Evolutionary conservation across 2,797 vertebrate genomes (phyloP).

Genomic region (Galaxias olidus): DNA sequence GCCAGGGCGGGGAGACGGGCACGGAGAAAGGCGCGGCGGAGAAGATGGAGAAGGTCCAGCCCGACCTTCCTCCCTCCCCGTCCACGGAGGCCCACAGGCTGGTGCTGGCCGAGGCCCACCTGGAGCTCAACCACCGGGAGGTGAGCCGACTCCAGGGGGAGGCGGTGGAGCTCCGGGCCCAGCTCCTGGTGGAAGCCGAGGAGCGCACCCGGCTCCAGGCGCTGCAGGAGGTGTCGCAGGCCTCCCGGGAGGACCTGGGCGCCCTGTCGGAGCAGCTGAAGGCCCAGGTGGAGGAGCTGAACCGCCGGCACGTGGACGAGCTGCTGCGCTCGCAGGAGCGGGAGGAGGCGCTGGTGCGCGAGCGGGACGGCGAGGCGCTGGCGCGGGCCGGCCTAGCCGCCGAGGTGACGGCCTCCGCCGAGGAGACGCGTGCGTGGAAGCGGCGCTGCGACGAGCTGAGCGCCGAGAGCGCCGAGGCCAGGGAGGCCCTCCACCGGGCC

Average conservation of each 20-base stretch:
- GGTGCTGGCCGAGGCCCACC: constrained; percentile 78
- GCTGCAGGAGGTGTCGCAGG: constrained; percentile 74
- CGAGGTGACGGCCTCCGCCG: constrained; percentile 65
- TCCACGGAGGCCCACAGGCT: constrained; percentile 59
- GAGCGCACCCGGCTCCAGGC: constrained; percentile 78
- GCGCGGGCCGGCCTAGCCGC: constrained; percentile 68
- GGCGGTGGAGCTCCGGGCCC: constrained; percentile 76
- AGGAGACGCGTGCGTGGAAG: constrained; percentile 76
- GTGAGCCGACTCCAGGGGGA: constrained; percentile 75
- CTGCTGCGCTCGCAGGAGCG: constrained; percentile 77
- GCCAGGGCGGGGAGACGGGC: constrained; percentile 58
- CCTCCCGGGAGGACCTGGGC: constrained; percentile 77
- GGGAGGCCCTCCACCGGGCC: constrained; percentile 83
- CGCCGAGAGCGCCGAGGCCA: constrained; percentile 79
- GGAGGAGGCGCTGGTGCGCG: constrained; percentile 70
- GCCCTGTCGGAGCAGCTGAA: constrained; percentile 76
- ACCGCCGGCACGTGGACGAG: constrained; percentile 82
- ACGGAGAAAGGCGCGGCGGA: constrained; percentile 72
- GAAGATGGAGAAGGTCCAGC: constrained; percentile 64
- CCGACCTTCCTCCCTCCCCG: constrained; percentile 38
- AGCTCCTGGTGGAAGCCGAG: constrained; percentile 72
- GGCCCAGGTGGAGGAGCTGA: constrained; percentile 83
- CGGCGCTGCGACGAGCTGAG: constrained; percentile 66
- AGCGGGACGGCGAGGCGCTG: constrained; percentile 65
- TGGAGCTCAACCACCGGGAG: constrained; percentile 77